phyloP scores from a whole-genome alignment of 1,140 invertebrate genomes.

The Andrena cerasifolii region DNA sequence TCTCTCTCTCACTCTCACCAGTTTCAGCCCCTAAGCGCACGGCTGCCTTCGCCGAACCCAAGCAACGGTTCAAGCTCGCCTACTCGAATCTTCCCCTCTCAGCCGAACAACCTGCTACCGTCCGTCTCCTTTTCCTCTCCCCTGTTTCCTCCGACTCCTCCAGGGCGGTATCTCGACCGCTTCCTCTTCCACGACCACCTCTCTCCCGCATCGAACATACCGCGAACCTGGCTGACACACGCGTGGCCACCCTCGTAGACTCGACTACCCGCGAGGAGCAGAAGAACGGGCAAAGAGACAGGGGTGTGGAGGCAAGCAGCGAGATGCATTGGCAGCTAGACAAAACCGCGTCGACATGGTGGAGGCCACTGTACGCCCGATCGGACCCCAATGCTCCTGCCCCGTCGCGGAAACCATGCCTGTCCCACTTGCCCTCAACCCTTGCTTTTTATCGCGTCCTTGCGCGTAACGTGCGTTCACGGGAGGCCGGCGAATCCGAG shows the following conservation, averaged over 20 bases:
- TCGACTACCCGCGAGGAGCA: not conserved
- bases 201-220: not conserved
- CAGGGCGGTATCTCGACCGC: not conserved
- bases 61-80: constrained; percentile 19
- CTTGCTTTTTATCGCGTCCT: not conserved
- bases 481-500: not conserved
- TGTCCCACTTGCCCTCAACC: not conserved
- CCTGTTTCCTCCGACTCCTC: not conserved
- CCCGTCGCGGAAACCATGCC: no score
- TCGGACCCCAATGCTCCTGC: not conserved
- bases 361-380: not conserved
- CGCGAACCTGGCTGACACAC: not conserved
- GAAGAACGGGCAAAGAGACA: not conserved
- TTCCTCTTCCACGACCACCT: not conserved
- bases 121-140: constrained; percentile 10
- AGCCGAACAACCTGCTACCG: constrained; percentile 16
- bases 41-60: not conserved
- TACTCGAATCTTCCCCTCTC: constrained; percentile 40
- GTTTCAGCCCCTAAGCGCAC: not conserved
- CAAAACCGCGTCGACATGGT: not conserved
- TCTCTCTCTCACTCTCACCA: constrained; percentile 14
- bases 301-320: no score
- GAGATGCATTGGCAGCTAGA: no score
- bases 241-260: constrained; percentile 30
- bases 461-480: constrained; percentile 12